Base-by-base conservation (phyloP, 2,888 invertebrate species). In the Eupelmus urozonus region DNA sequence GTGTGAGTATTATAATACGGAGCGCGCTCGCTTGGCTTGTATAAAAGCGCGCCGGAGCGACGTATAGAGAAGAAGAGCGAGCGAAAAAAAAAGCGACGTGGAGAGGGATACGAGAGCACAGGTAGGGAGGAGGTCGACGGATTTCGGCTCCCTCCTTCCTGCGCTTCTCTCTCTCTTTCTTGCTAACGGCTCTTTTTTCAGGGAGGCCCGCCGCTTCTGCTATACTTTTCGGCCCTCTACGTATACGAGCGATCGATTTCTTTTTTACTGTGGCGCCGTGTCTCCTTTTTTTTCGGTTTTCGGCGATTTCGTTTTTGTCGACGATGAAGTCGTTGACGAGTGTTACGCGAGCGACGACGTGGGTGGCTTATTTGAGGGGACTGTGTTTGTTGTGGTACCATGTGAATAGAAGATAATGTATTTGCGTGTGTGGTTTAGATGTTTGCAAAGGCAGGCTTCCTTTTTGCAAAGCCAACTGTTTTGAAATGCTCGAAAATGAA, bases 131-230 rank as follows among this genome's bases (percentile, higher is more conserved):
- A 27, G 18, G 18, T 42, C 11, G 49, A 34, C 34, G 9, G n/a
- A 11, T 29, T 27, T 59, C 20, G 45, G 29, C 4, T 7, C 66
- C 13, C 34, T 11, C 42, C 25, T 23, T 49, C 59, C 34, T n/a
- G n/a, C 5, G 16, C 11, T 25, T 66, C 59, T 20, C 51, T 67
- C 34, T 49, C 16, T 60, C 63, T 29, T 18, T 57, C 40, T 18
- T 25, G 13, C 40, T 76, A 76, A 76, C 71, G 71, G 76, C 76
- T 71, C 71, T 76, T 76, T 66, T 51, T 13, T 45, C 16, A 45
- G 13, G 9, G 34, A 5, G 34, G 3, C 34, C 34, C 5, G 34
- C 3, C 9, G 34, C 34, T 3, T 34, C 5, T 34, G 34, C 34
- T 3, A 59, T 25, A 59, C n/a, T 16, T 4, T 4, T 40, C 18